phyloP scores from a whole-genome alignment of 2,113 vertebrate species.

The Synodontis membranacea region DNA sequence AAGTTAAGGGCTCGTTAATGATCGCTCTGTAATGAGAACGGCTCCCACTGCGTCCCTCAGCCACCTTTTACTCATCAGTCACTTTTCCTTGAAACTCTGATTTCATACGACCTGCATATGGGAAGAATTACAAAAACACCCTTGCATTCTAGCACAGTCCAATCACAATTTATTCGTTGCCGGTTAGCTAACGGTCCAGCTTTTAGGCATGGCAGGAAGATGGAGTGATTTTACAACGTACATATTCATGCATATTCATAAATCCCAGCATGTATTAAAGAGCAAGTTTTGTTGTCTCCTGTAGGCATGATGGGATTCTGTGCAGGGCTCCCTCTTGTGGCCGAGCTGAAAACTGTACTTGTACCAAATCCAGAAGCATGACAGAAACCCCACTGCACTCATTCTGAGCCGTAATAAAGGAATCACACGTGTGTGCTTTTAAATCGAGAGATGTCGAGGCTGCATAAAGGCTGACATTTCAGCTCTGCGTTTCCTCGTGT shows the following conservation, averaged over 20 bases:
- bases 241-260: not conserved
- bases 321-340: slow-evolving; percentile 6
- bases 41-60: not conserved
- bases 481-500: not conserved
- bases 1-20: slow-evolving; percentile 26
- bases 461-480: not conserved
- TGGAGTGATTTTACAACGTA: not conserved
- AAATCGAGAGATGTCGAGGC: not conserved
- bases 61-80: not conserved
- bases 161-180: not conserved
- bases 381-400: not conserved
- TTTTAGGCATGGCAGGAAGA: not conserved
- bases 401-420: slow-evolving; percentile 1
- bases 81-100: not conserved
- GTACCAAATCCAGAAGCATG: no score
- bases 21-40: not conserved
- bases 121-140: not conserved
- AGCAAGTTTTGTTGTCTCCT: no score
- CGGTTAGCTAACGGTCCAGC: not conserved
- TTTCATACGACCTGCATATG: not conserved
- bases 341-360: not conserved
- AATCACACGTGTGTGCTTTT: not conserved
- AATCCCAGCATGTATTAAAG: no score
- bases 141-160: not conserved
- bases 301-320: not conserved